phyloP scores from a whole-genome alignment of 2,888 invertebrate species.

The Branchellion lobata region DNA sequence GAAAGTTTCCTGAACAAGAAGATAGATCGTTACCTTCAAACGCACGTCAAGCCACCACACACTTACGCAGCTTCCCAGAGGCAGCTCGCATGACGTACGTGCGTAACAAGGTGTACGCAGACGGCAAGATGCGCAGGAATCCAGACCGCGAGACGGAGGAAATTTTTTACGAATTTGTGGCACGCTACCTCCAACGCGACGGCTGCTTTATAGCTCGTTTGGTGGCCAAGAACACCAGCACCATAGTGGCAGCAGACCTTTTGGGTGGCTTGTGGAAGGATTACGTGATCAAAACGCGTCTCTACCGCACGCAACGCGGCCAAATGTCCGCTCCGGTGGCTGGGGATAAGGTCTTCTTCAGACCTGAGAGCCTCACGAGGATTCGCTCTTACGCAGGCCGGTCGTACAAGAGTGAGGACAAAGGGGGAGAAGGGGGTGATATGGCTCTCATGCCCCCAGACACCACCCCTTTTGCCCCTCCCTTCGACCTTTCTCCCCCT shows the following conservation, averaged over 20 bases:
- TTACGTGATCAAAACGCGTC: conserved; percentile 36
- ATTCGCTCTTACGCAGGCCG: not conserved
- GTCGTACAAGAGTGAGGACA: no score
- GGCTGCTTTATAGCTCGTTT: conserved; percentile 52
- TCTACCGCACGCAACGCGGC: not conserved
- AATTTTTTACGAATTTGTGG: conserved; percentile 46
- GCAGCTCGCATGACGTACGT: conserved; percentile 14
- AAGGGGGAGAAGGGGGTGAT: not conserved
- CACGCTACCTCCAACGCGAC: conserved; percentile 49
- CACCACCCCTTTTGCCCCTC: not conserved
- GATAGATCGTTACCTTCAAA: no score
- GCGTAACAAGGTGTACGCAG: conserved; percentile 44
- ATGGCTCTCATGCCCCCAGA: no score
- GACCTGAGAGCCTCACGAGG: not conserved
- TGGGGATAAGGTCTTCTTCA: not conserved
- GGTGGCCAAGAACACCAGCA: conserved; percentile 52
- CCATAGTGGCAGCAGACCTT: conserved; percentile 52
- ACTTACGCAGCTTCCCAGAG: conserved; percentile 1
- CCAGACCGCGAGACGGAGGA: conserved; percentile 41
- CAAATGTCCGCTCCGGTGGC: not conserved
- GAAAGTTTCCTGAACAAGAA: no score
- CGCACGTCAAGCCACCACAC: not conserved
- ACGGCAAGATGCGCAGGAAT: conserved; percentile 27
- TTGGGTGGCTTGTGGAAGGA: conserved; percentile 51
- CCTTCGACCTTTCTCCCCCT: conserved; percentile 6